Evolutionary conservation across 2,113 vertebrate species (phyloP), one percentile per base, ranked within the genome.

Genomic region (Anseranas semipalmata): DNA sequence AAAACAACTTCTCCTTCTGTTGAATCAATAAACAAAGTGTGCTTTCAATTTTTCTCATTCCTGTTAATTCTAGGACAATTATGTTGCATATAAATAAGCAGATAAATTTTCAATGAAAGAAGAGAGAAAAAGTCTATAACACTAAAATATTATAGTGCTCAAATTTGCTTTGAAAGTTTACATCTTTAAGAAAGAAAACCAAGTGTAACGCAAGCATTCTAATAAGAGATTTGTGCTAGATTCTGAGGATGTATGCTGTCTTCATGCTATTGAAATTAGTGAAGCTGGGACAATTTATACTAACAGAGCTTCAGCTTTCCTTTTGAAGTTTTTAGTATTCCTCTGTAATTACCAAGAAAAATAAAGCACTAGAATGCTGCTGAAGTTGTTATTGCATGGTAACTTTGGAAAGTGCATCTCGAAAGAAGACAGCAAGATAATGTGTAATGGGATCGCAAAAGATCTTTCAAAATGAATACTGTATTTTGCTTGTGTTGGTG

Each of bases 1-100:
- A 50, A 52, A 80, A 53, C 56, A 81, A 15, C 50, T 89, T 84
- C 67, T 37, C 18, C 17, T 91, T 65, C 80, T 60, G 43, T 56
- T 90, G 75, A 60, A 90, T 72, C 76, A 85, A 93, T 87, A 87
- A 60, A 27, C 55, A 63, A 92, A 90, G 66, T 95, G 62, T 62
- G n/a, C 32, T 88, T 95, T 93, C 37, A 22, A 3, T 79, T 92
- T 71, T 93, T 92, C 59, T 90, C 9, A 53, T 48, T 50, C 33
- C 27, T 87, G 35, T 25, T 74, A 39, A 72, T 90, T 88, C 20
- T 76, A 71, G 33, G n/a, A 48, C 5, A 22, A 55, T 46, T 43
- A 17, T n/a, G 12, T 73, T 68, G 50, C 43, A 15, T 45, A 10
- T 70, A 66, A 80, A 30, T 43, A 85, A 68, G n/a, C 24, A 58